Percentiles rank a stretch among this genome's conserved stretches.
Conservation (phyloP, 2,113 vertebrate species). For the Oreotrochilus melanogaster region DNA sequence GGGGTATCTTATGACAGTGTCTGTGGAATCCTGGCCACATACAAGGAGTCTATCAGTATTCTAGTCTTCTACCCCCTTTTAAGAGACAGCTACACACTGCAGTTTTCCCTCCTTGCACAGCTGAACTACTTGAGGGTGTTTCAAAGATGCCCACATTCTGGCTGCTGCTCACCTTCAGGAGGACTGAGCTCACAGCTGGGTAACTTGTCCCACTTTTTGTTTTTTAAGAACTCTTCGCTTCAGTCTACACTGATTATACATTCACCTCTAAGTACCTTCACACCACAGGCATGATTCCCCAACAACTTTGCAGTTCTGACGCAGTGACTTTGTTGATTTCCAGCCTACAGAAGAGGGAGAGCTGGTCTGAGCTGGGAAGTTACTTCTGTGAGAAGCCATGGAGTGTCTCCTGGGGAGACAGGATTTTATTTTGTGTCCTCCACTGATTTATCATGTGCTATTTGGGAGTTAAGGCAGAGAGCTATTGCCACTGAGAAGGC, state of each 20-base stretch:
- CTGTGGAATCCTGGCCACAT: fast-evolving
- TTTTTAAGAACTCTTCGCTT: background rate
- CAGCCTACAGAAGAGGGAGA: background rate
- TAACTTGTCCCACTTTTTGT: background rate
- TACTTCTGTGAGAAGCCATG: background rate
- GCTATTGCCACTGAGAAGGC: background rate
- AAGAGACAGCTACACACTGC: fast-evolving
- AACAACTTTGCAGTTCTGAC: background rate
- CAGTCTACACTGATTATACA: background rate
- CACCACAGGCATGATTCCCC: background rate
- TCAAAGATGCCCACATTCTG: background rate
- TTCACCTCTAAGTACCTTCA: background rate
- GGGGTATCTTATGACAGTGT: background rate
- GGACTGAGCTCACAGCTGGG: background rate
- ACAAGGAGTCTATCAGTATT: background rate
- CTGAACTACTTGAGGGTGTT: background rate
- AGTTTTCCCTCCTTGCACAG: background rate
- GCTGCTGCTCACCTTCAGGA: background rate
- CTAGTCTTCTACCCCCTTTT: background rate
- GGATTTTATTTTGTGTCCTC: background rate
- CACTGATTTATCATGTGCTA: background rate
- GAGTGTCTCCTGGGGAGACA: background rate
- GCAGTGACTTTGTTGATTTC: background rate
- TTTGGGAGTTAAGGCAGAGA: background rate
- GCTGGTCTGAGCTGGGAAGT: background rate